Conservation (phyloP, 2,113 vertebrate species). For the Syrrhaptes paradoxus region DNA sequence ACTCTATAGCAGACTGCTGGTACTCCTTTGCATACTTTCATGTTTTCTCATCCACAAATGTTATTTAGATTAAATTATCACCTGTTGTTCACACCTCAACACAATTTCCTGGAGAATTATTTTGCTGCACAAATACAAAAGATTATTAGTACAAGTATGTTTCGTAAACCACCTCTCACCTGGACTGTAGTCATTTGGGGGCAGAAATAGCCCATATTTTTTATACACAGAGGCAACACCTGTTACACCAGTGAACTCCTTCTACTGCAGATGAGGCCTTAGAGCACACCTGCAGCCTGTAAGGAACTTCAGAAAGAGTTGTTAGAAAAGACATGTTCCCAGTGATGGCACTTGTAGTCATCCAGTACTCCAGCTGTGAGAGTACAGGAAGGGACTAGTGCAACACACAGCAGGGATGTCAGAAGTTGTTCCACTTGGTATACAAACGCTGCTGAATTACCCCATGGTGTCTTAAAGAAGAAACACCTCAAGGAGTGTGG, state of each 20-base stretch:
- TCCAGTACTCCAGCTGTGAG: not conserved
- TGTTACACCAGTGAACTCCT: not conserved
- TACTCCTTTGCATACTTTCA: not conserved
- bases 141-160: not conserved
- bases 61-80: not conserved
- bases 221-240: not conserved
- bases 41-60: not conserved
- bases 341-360: not conserved
- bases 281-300: not conserved
- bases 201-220: not conserved
- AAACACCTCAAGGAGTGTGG: not conserved
- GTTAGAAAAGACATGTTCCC: not conserved
- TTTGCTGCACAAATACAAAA: not conserved
- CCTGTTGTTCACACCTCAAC: not conserved
- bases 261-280: not conserved
- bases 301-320: not conserved
- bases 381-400: not conserved
- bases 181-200: accelerated
- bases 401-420: not conserved
- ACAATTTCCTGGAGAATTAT: not conserved
- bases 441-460: not conserved
- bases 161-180: not conserved
- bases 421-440: not conserved
- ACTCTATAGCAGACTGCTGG: not conserved
- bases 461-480: not conserved